These are phyloP conservation scores for Hystrix cristata DNA, from an alignment of 2,113 vertebrate species.

Conservation along the genomic window DNA sequence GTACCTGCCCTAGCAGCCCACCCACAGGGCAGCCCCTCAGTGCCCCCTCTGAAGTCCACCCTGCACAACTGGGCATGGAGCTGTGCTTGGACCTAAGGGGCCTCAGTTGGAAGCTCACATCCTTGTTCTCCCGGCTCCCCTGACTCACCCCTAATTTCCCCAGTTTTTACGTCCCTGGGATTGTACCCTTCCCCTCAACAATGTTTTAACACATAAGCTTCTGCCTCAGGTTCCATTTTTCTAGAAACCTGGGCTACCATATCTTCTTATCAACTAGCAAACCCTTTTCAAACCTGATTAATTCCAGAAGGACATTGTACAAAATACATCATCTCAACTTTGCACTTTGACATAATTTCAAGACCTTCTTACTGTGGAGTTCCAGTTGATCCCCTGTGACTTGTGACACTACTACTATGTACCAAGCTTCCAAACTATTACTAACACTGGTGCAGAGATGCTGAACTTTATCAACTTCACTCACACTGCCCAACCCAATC, in stretches of 20 bases:
- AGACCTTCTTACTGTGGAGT: neutral
- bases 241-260: neutral
- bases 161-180: neutral
- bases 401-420: neutral
- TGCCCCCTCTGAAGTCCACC: neutral
- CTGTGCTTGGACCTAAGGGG: neutral
- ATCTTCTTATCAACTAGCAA: neutral
- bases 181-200: neutral
- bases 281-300: neutral
- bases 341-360: neutral
- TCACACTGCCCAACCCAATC: constrained; percentile 60
- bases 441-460: neutral
- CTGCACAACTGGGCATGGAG: neutral
- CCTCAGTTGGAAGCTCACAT: neutral
- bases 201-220: neutral
- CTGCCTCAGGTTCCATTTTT: neutral
- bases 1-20: neutral
- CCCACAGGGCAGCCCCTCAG: neutral
- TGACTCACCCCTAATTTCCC: neutral
- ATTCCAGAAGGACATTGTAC: neutral
- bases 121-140: neutral
- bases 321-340: neutral
- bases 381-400: neutral
- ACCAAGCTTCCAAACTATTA: neutral
- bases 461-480: constrained; percentile 5